Evolutionary conservation across 2,113 vertebrate genomes (phyloP).

Genomic region (Gobiocypris rarus): DNA sequence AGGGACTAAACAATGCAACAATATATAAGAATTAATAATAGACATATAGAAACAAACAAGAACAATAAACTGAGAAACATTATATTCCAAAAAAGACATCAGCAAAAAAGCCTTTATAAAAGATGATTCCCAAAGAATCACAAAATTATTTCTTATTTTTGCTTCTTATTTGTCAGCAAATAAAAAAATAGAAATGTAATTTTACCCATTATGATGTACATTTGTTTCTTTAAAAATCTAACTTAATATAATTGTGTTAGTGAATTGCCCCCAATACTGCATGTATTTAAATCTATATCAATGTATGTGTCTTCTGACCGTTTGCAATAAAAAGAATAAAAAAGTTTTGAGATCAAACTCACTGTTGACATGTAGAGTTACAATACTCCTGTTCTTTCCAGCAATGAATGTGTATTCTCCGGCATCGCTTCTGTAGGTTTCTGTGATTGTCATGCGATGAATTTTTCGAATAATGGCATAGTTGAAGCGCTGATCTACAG

Average conservation of each 20-base stretch:
- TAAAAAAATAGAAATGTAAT: neutral
- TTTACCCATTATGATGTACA: neutral
- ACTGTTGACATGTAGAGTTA: conserved; percentile 87
- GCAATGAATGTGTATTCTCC: conserved; percentile 89
- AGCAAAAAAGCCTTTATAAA: neutral
- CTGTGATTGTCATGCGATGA: conserved; percentile 85
- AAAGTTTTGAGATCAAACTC: conserved; percentile 48
- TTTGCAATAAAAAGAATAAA: neutral
- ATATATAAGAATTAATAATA: neutral
- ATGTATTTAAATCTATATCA: neutral
- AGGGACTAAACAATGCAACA: conserved; percentile 77
- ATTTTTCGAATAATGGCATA: conserved; percentile 83
- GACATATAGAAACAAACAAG: neutral
- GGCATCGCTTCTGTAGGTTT: conserved; percentile 83
- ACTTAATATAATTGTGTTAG: neutral
- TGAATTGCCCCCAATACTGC: neutral
- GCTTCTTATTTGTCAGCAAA: neutral
- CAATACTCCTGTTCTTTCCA: conserved; percentile 84
- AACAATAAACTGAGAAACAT: neutral
- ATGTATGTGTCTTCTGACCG: neutral
- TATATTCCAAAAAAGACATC: neutral
- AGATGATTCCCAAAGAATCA: neutral
- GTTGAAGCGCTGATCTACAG: conserved; percentile 81
- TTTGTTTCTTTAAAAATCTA: neutral
- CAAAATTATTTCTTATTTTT: neutral